Conservation (phyloP, 2,888 invertebrate genomes). For the Stenchaetothrips biformis region DNA sequence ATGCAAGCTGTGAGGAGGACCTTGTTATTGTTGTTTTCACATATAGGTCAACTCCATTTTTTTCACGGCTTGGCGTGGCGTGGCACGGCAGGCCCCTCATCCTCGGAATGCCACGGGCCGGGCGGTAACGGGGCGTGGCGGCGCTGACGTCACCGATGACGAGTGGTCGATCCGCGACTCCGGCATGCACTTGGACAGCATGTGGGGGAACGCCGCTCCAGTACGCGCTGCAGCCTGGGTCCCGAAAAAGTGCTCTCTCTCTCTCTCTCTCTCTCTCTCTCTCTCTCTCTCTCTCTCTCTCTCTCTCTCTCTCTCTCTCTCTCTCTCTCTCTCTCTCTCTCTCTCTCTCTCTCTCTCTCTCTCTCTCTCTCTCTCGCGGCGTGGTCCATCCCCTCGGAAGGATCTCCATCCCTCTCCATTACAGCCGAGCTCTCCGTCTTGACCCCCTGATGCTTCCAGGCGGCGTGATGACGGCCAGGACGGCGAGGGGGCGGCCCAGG, state of each 20-base stretch:
- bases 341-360: neutral
- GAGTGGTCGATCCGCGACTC: no score
- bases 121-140: no score
- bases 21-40: neutral
- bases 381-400: neutral
- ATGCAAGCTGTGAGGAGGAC: neutral
- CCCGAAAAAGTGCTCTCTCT: no score
- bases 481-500: neutral
- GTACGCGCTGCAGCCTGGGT: no score
- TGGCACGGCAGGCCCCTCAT: neutral
- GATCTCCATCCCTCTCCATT: neutral
- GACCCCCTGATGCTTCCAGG: neutral
- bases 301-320: no score
- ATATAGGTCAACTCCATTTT: conserved; percentile 24
- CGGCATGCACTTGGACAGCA: no score
- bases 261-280: no score
- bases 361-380: neutral
- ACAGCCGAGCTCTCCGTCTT: neutral
- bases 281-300: no score
- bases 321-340: neutral
- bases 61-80: neutral
- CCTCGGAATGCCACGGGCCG: neutral
- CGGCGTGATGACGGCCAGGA: neutral
- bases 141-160: no score
- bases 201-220: no score